Evolutionary conservation across 1,140 invertebrate genomes (phyloP).

Genomic region (Cydia pomonella): DNA sequence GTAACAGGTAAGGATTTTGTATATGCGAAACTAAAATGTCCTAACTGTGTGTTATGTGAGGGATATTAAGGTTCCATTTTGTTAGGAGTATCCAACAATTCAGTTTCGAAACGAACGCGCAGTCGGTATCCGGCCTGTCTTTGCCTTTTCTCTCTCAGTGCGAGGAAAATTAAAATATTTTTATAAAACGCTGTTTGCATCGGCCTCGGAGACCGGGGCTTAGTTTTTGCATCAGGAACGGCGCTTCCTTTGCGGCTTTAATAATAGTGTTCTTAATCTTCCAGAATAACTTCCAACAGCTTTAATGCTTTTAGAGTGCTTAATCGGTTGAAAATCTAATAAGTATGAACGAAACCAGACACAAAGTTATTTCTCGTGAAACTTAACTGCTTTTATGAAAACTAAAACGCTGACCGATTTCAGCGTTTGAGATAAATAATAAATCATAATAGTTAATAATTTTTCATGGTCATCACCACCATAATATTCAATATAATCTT

Average conservation of each 20-base stretch:
- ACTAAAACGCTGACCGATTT: background rate
- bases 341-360: background rate
- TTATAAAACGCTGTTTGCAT: slow-evolving; percentile 27
- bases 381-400: background rate
- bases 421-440: background rate
- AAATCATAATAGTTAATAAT: too few species aligned
- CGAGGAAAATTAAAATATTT: slow-evolving; percentile 32
- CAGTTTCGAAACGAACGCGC: background rate
- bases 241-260: slow-evolving; percentile 25
- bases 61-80: background rate
- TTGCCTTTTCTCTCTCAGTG: slow-evolving; percentile 17
- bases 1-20: background rate
- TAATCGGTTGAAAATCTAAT: background rate
- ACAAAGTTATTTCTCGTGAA: background rate
- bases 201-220: slow-evolving; percentile 11
- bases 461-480: too few species aligned
- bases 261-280: slow-evolving; percentile 32
- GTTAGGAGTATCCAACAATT: slow-evolving; percentile 4
- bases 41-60: background rate
- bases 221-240: slow-evolving; percentile 20
- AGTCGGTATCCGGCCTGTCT: slow-evolving; percentile 8
- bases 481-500: too few species aligned
- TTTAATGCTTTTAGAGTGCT: slow-evolving; percentile 2
- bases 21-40: slow-evolving; percentile 3
- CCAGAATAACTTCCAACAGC: slow-evolving; percentile 13